Base-by-base conservation (phyloP, 2,888 invertebrate genomes). In the Empis stercorea region DNA sequence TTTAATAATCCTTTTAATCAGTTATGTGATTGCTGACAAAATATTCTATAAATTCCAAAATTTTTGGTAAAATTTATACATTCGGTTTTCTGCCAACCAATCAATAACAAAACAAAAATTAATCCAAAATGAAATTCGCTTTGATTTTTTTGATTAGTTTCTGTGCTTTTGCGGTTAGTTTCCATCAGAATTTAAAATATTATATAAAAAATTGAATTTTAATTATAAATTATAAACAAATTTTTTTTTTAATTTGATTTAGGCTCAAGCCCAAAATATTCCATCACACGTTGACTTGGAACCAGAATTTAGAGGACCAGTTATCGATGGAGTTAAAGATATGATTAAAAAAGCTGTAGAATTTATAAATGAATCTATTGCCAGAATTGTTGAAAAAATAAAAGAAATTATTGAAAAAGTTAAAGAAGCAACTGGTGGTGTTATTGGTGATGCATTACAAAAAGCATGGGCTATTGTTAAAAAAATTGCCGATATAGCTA, bases 111-210 rank as follows among this genome's bases (percentile, higher is more conserved):
- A 20, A 20, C 23, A 27, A 27, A 27, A 9, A 20, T 20, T 3
- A 23, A 16, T 30, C 34, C 4, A 46, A 36, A 13, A 46, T 46
- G 46, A 46, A 42, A 27, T 23, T 42, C 15, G 15, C 42, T 30
- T 10, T 46, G 3, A 13, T 46, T 36, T 42, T 42, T 16, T 23
- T 46, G 7, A 20, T 46, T 20, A 42, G 41, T 10, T 11, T 46
- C 32, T 46, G 46, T 14, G 42, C 36, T 15, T 13, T 42, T 37
- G 14, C 16, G 42, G 46, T 46, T 23, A 46, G 23, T 14, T 34
- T 32, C n/a, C n/a, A n/a, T n/a, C n/a, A n/a, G 17, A 11, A 30
- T 45, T 45, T 38, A n/a, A 34, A n/a, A 5, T 34, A n/a, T 4
- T 34, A 4, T 34, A 13, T 5, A 13, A 34, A 34, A 5, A n/a